Evolutionary conservation across 2,797 vertebrate species (phyloP).

Genomic region (Anguilla anguilla): DNA sequence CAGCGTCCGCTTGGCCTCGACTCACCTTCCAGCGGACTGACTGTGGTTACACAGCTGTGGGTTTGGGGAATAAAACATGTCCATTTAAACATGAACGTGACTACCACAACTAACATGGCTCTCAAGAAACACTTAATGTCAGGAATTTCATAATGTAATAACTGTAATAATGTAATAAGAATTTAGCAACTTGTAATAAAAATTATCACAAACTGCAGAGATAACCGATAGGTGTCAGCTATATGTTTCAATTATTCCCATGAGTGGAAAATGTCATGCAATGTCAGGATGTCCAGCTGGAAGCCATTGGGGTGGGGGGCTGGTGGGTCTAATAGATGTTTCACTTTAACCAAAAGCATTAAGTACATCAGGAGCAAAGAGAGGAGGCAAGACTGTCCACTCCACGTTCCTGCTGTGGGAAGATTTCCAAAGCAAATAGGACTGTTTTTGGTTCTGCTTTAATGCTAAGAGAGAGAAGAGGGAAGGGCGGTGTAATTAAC

Average conservation of each 20-base stretch:
- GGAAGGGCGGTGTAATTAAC: neutral
- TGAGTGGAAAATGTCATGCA: neutral
- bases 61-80: neutral
- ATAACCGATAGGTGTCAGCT: neutral
- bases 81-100: neutral
- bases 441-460: conserved; percentile 18
- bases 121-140: neutral
- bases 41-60: conserved; percentile 5
- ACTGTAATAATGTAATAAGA: neutral
- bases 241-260: neutral
- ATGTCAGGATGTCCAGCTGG: neutral
- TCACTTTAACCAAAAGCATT: neutral
- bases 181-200: neutral
- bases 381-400: neutral
- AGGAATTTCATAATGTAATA: neutral
- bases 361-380: neutral
- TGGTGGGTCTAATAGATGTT: conserved; percentile 17
- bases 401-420: neutral
- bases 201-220: neutral
- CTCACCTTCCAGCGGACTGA: neutral
- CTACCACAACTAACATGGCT: neutral
- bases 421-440: neutral
- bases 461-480: neutral
- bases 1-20: neutral
- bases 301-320: neutral